Evolutionary conservation across 2,888 invertebrate genomes (phyloP).

Genomic region (Melanargia galathea): DNA sequence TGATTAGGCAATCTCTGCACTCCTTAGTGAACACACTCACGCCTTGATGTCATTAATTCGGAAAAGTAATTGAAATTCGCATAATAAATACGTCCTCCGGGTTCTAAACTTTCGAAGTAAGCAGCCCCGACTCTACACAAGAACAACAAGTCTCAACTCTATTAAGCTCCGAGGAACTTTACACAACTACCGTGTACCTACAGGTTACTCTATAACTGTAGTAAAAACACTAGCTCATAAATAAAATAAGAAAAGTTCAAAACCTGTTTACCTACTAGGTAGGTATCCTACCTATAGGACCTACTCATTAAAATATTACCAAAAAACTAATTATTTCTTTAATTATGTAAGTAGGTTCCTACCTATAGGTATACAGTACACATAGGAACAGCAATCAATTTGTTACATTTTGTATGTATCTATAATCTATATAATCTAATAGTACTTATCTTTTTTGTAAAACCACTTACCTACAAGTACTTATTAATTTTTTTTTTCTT

Average conservation of each 20-base stretch:
- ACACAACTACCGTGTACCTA: conserved; percentile 14
- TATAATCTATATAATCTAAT: no score
- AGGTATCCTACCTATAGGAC: no score
- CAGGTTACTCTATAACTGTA: background rate
- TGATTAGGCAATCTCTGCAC: background rate
- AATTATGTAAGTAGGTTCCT: no score
- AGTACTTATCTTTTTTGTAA: no score
- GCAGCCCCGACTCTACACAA: conserved; percentile 6
- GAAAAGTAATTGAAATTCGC: conserved; percentile 18
- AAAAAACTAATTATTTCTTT: no score
- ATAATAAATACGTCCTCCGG: conserved; percentile 6
- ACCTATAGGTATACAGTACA: no score
- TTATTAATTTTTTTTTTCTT: no score
- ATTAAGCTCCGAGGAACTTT: conserved; percentile 21
- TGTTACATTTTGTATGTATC: no score
- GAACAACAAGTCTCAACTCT: conserved; percentile 21
- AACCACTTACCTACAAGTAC: no score
- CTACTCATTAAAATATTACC: no score
- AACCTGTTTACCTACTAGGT: no score
- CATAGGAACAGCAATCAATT: no score
- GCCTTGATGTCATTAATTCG: conserved; percentile 1
- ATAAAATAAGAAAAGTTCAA: background rate
- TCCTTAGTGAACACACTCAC: background rate
- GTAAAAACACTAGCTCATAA: conserved; percentile 6
- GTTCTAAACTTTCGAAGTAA: conserved; percentile 11